Evolutionary conservation across 2,797 vertebrate species (phyloP).

Genomic region (Leptoclinus maculatus): DNA sequence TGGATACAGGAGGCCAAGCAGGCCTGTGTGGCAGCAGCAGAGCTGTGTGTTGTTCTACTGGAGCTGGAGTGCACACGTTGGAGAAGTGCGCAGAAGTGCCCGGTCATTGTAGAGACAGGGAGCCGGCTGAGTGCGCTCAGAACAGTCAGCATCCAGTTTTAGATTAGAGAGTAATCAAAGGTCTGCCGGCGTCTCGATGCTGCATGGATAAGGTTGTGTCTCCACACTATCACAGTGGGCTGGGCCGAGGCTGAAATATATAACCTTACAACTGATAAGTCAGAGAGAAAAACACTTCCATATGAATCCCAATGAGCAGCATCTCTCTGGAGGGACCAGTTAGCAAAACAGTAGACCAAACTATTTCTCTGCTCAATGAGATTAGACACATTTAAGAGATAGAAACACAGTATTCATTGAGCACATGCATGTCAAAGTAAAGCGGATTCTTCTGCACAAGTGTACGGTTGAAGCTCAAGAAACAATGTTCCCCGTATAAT

Average conservation of each 20-base stretch:
- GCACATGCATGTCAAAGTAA: not conserved
- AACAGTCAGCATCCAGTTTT: slow-evolving; percentile 60
- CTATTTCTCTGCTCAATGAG: slow-evolving; percentile 14
- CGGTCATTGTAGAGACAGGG: slow-evolving; percentile 31
- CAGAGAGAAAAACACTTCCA: slow-evolving; percentile 29
- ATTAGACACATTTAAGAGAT: slow-evolving; percentile 8
- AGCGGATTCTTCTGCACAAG: not conserved
- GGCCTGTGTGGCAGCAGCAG: slow-evolving; percentile 3
- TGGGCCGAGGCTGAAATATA: slow-evolving; percentile 56
- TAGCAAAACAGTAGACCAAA: slow-evolving; percentile 12
- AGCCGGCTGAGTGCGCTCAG: slow-evolving; percentile 44
- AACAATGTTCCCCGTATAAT: slow-evolving; percentile 15
- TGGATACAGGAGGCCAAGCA: slow-evolving; percentile 6
- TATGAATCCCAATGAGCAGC: slow-evolving; percentile 48
- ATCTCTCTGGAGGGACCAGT: slow-evolving; percentile 24
- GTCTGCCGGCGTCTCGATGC: slow-evolving; percentile 48
- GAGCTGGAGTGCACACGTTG: slow-evolving; percentile 36
- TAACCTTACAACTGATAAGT: slow-evolving; percentile 60
- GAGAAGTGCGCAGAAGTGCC: slow-evolving; percentile 30
- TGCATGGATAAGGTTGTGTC: slow-evolving; percentile 57
- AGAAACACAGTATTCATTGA: not conserved
- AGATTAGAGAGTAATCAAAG: slow-evolving; percentile 68
- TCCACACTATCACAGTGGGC: slow-evolving; percentile 36
- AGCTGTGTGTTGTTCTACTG: slow-evolving; percentile 23
- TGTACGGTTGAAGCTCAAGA: slow-evolving; percentile 7